These are phyloP conservation scores for Nixonia krombeini DNA, from an alignment of 1,140 invertebrate species.

Conservation along the genomic window DNA sequence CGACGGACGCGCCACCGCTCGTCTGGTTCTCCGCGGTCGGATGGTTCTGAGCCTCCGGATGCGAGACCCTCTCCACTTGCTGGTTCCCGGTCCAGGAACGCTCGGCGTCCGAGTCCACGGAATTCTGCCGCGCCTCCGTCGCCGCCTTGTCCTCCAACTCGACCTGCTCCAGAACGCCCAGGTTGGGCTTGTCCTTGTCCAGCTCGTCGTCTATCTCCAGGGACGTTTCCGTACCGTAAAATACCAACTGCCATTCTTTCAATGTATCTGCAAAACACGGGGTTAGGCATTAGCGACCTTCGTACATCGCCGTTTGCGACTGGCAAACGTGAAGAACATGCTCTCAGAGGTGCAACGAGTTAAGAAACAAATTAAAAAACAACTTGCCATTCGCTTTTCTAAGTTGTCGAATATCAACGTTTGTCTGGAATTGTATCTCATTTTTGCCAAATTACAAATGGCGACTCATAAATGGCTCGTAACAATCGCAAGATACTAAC, in stretches of 20 bases:
- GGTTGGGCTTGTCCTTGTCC: conserved; percentile 54
- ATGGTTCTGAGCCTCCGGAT: conserved; percentile 61
- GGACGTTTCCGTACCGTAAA: conserved; percentile 74
- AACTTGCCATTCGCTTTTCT: too few relatives aligned
- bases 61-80: conserved; percentile 61
- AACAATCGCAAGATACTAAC: too few relatives aligned
- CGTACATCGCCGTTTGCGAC: too few relatives aligned
- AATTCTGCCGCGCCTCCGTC: conserved; percentile 47
- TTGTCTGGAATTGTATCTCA: too few relatives aligned
- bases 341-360: too few relatives aligned
- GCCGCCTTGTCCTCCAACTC: conserved; percentile 33
- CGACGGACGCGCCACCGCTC: conserved; percentile 15
- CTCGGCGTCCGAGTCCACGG: conserved; percentile 55
- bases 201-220: conserved; percentile 66
- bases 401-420: too few relatives aligned
- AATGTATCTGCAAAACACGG: conserved; percentile 66
- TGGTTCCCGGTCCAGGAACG: conserved; percentile 61
- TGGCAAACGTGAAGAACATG: too few relatives aligned
- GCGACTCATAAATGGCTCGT: too few relatives aligned
- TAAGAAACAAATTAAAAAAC: too few relatives aligned
- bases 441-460: too few relatives aligned
- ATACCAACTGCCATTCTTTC: conserved; percentile 73
- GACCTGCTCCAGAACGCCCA: conserved; percentile 27
- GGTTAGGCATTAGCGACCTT: too few relatives aligned
- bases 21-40: conserved; percentile 64